Percentiles rank a stretch among this genome's conserved stretches.
phyloP scores from a whole-genome alignment of 2,113 vertebrate species.

The Poeciliopsis occidentalis region DNA sequence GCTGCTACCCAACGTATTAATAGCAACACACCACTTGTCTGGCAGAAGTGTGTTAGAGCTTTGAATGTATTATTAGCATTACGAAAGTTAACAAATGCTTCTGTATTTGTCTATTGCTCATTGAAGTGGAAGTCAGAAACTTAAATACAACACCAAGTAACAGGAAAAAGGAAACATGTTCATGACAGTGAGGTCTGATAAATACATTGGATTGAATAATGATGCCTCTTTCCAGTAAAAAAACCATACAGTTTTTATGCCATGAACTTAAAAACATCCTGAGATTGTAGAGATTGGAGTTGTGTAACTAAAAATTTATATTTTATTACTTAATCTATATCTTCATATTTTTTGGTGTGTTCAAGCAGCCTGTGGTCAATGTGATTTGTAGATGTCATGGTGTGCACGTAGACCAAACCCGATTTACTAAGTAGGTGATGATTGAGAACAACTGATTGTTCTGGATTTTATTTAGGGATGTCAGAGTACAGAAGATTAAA shows the following conservation, averaged over 20 bases:
- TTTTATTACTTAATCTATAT: too few relatives aligned
- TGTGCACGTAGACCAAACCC: too few relatives aligned
- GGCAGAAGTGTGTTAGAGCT: conserved; percentile 18
- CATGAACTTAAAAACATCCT: neutral
- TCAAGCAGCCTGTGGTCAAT: neutral
- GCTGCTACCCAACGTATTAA: conserved; percentile 53
- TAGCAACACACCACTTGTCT: conserved; percentile 54
- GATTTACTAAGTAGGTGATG: too few relatives aligned
- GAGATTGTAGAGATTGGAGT: neutral
- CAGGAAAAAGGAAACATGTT: neutral
- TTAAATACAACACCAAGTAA: conserved; percentile 6
- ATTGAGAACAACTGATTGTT: too few relatives aligned
- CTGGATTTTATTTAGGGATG: too few relatives aligned
- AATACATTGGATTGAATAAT: neutral
- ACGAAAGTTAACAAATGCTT: conserved; percentile 37
- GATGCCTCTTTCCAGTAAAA: neutral
- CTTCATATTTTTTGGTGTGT: neutral
- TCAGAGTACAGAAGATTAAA: too few relatives aligned
- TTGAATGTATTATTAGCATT: conserved; percentile 56
- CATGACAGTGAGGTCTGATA: neutral
- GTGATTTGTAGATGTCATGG: neutral
- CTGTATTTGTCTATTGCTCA: conserved; percentile 26
- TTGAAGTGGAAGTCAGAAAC: conserved; percentile 28
- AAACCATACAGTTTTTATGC: neutral
- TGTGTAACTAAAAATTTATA: neutral